Conservation (phyloP, 2,888 invertebrate genomes). For the Sussaba pulchella region DNA sequence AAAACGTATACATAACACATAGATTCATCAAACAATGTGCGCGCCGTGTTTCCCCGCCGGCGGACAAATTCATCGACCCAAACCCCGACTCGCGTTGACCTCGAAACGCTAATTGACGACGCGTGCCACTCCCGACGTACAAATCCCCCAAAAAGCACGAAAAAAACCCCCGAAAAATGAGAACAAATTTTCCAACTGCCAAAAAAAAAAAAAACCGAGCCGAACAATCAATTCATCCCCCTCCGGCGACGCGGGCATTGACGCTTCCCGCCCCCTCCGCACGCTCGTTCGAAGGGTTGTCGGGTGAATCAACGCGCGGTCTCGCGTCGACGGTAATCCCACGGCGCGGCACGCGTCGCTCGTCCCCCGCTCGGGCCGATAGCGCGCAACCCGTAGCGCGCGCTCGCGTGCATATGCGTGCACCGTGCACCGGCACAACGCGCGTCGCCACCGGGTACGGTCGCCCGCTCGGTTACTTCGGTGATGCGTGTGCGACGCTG, state of each 20-base stretch:
- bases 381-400: background rate
- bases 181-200: background rate
- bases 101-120: background rate
- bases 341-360: conserved; percentile 70
- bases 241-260: background rate
- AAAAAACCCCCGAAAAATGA: background rate
- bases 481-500: conserved; percentile 1
- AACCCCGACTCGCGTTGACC: background rate
- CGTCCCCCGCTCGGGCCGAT: conserved; percentile 26
- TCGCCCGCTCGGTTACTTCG: conserved; percentile 9
- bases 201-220: conserved; percentile 5
- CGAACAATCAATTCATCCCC: background rate
- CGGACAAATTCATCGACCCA: background rate
- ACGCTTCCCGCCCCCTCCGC: conserved; percentile 8
- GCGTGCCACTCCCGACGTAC: background rate
- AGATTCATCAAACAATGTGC: no score
- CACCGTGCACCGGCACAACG: conserved; percentile 12
- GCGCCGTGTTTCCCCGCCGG: no score
- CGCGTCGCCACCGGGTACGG: conserved; percentile 30
- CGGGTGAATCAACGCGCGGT: conserved; percentile 75
- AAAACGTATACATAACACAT: no score
- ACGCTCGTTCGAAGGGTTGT: conserved; percentile 57
- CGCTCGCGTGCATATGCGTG: background rate
- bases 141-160: no score
- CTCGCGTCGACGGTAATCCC: conserved; percentile 66